Conservation (phyloP, 2,888 invertebrate species). For the Stramonita haemastoma region DNA sequence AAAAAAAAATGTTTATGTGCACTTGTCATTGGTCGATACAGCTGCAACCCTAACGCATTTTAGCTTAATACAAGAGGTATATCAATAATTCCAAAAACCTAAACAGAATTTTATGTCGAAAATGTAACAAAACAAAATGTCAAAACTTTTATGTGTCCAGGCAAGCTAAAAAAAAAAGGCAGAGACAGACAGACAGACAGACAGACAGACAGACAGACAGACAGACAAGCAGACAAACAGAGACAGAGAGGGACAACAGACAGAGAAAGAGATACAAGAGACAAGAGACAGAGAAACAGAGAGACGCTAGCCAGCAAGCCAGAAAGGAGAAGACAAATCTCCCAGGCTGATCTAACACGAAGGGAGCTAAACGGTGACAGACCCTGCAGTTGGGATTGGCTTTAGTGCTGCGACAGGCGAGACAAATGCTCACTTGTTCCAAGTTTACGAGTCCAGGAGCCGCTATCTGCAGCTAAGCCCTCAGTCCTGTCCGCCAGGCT, state of each 20-base stretch:
- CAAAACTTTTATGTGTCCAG: too few relatives aligned
- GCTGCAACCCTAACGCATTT: too few relatives aligned
- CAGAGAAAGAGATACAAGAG: neutral
- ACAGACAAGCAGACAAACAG: neutral
- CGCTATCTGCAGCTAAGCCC: conserved; percentile 19
- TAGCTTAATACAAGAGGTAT: too few relatives aligned
- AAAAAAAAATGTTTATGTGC: too few relatives aligned
- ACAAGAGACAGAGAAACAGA: neutral
- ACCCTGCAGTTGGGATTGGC: neutral
- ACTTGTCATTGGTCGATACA: too few relatives aligned
- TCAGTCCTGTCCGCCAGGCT: neutral
- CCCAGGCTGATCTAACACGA: neutral
- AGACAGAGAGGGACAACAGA: neutral
- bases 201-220: neutral
- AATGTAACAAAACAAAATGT: too few relatives aligned
- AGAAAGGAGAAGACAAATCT: neutral
- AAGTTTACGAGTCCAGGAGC: conserved; percentile 23
- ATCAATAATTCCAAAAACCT: too few relatives aligned
- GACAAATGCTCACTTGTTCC: conserved; percentile 21
- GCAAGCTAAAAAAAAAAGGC: neutral
- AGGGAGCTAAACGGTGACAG: conserved; percentile 8
- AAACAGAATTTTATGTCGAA: too few relatives aligned
- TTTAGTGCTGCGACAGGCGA: neutral
- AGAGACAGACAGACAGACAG: neutral
- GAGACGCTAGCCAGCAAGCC: neutral